Conservation (phyloP, 2,113 vertebrate genomes). For the Picathartes gymnocephalus region DNA sequence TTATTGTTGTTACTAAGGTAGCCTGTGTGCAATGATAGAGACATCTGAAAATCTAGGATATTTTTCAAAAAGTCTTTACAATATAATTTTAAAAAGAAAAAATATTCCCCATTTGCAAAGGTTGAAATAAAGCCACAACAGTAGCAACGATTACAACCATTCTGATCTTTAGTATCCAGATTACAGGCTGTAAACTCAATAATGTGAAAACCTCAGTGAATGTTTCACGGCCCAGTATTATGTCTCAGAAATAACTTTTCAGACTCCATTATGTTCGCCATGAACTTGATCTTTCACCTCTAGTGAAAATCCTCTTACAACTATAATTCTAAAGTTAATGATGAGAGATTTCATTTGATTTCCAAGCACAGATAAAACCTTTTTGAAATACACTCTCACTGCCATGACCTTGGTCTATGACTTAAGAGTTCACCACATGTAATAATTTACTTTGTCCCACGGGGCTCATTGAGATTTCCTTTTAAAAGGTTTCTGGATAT, state of each 20-base stretch:
- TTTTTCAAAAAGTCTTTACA: not conserved
- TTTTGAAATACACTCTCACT: slow-evolving; percentile 69
- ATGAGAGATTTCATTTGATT: slow-evolving; percentile 75
- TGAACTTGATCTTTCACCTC: slow-evolving; percentile 77
- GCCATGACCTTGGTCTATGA: slow-evolving; percentile 70
- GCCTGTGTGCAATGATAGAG: not conserved
- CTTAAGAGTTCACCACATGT: slow-evolving; percentile 71
- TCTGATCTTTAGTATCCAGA: slow-evolving; percentile 5
- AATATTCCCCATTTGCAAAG: not conserved
- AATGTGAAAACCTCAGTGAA: slow-evolving; percentile 23
- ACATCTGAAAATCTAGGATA: not conserved
- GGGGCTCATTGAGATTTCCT: slow-evolving; percentile 63
- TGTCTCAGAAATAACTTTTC: slow-evolving; percentile 64
- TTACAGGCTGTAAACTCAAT: slow-evolving; percentile 33
- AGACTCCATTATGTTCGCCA: slow-evolving; percentile 54
- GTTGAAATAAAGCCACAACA: not conserved
- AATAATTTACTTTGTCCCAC: slow-evolving; percentile 68
- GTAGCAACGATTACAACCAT: slow-evolving; percentile 10
- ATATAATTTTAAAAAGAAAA: not conserved
- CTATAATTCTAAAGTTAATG: slow-evolving; percentile 69
- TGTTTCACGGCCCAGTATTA: slow-evolving; percentile 32
- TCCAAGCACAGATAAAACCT: slow-evolving; percentile 72
- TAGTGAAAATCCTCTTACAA: slow-evolving; percentile 63
- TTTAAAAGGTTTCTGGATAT: slow-evolving; percentile 61
- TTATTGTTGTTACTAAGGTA: not conserved